phyloP scores from a whole-genome alignment of 2,797 vertebrate genomes.

The Anguilla megastoma region DNA sequence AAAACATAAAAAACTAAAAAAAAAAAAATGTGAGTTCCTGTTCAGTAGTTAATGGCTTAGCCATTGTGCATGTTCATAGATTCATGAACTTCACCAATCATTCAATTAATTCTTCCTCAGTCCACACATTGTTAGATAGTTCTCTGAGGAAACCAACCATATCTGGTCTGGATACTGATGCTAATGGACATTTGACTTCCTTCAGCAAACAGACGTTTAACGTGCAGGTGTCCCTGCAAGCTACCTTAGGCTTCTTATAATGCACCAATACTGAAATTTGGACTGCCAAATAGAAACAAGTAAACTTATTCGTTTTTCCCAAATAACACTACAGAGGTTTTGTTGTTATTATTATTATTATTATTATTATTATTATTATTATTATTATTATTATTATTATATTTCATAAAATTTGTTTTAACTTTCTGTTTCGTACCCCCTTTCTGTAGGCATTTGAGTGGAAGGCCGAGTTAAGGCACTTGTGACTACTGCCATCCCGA shows the following conservation, averaged over 20 bases:
- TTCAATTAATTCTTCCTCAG: not conserved
- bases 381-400: too few relatives aligned
- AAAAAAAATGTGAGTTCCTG: not conserved
- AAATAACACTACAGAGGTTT: not conserved
- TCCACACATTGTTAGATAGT: not conserved
- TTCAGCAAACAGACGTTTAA: not conserved
- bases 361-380: too few relatives aligned
- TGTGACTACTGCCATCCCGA: not conserved
- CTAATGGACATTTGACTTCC: not conserved
- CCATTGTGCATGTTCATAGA: not conserved
- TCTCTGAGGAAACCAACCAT: not conserved
- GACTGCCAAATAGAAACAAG: not conserved
- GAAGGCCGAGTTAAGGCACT: not conserved
- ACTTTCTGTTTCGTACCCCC: not conserved
- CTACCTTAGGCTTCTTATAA: not conserved
- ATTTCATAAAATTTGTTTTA: not conserved
- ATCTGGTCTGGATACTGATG: not conserved
- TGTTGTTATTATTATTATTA: not conserved
- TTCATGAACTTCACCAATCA: not conserved
- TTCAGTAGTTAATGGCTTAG: not conserved
- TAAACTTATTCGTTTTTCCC: not conserved
- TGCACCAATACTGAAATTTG: conserved; percentile 1
- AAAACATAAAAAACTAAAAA: not conserved
- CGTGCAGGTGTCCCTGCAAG: not conserved
- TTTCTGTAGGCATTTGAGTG: not conserved